Evolutionary conservation across 23 tunicate species (phyloP).

Genomic region (Phallusia fumigata): DNA sequence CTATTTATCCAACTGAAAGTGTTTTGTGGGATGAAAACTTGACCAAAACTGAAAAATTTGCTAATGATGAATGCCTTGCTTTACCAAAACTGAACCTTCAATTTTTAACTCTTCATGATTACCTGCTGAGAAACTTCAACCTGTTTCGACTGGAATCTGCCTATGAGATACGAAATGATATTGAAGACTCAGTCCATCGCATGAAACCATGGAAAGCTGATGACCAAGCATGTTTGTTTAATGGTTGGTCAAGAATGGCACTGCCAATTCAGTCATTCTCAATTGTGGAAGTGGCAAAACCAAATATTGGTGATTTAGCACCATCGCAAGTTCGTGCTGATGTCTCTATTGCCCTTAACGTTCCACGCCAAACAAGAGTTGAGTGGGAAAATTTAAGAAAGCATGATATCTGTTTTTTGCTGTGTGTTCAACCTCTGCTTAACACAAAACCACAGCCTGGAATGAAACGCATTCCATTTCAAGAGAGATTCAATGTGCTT

Average conservation of each 20-base stretch:
- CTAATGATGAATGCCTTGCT: slow-evolving; percentile 77
- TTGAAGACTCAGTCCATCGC: slow-evolving; percentile 80
- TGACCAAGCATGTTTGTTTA: slow-evolving; percentile 74
- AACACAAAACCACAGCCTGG: slow-evolving; percentile 23
- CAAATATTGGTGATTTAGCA: slow-evolving; percentile 82
- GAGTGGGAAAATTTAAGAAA: slow-evolving; percentile 97
- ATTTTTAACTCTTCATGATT: slow-evolving; percentile 97
- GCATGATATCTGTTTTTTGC: slow-evolving; percentile 92
- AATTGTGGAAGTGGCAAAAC: slow-evolving; percentile 98
- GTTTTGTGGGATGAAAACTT: slow-evolving; percentile 97
- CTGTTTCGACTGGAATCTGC: slow-evolving; percentile 97
- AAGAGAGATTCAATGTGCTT: slow-evolving; percentile 68
- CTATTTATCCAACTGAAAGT: slow-evolving; percentile 94
- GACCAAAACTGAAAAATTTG: slow-evolving; percentile 86
- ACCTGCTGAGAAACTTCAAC: slow-evolving; percentile 88
- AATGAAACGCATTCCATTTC: slow-evolving; percentile 56
- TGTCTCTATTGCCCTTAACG: slow-evolving; percentile 64
- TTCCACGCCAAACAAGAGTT: slow-evolving; percentile 39
- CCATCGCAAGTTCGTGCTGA: slow-evolving; percentile 99
- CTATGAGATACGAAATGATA: slow-evolving; percentile 84
- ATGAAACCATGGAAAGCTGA: slow-evolving; percentile 78
- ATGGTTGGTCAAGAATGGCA: slow-evolving; percentile 99
- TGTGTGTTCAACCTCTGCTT: slow-evolving; percentile 54
- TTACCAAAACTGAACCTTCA: slow-evolving; percentile 95
- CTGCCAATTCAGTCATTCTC: slow-evolving; percentile 87